phyloP scores from a whole-genome alignment of 1,140 invertebrate species.

The Stratiolaelaps scimitus region DNA sequence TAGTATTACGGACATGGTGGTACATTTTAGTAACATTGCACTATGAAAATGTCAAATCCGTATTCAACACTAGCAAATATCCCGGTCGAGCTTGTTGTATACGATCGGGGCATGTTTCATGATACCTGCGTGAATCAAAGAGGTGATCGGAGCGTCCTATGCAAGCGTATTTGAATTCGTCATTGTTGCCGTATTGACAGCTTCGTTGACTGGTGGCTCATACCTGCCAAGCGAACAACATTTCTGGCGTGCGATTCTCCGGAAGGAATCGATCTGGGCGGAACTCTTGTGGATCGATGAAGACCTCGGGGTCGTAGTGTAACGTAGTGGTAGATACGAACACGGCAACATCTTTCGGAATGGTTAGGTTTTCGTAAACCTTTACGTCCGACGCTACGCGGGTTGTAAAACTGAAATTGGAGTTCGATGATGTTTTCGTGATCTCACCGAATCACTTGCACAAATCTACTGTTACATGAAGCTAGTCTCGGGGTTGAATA shows the following conservation, averaged over 20 bases:
- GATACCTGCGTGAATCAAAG: no score
- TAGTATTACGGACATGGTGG: no score
- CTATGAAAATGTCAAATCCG: no score
- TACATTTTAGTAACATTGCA: no score
- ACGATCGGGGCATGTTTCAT: no score
- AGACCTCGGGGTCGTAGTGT: conserved; percentile 43
- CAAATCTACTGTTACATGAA: neutral
- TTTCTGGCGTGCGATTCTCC: conserved; percentile 30
- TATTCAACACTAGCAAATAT: no score
- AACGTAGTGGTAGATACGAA: conserved; percentile 34
- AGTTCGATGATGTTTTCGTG: neutral
- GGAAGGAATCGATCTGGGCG: conserved; percentile 42
- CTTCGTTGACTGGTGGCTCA: no score
- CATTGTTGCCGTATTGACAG: no score
- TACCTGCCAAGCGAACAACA: conserved; percentile 39
- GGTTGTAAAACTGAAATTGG: conserved; percentile 35
- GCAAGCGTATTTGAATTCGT: no score
- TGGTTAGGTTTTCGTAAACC: conserved; percentile 38
- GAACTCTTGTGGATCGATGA: conserved; percentile 44
- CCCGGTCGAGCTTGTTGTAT: no score
- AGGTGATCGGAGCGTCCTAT: no score
- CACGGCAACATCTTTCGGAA: neutral
- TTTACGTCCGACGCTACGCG: conserved; percentile 35
- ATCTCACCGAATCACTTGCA: neutral
- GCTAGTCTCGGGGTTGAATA: neutral